These are phyloP conservation scores for Streptopelia turtur DNA, from an alignment of 2,797 vertebrate genomes.

Conservation along the genomic window DNA sequence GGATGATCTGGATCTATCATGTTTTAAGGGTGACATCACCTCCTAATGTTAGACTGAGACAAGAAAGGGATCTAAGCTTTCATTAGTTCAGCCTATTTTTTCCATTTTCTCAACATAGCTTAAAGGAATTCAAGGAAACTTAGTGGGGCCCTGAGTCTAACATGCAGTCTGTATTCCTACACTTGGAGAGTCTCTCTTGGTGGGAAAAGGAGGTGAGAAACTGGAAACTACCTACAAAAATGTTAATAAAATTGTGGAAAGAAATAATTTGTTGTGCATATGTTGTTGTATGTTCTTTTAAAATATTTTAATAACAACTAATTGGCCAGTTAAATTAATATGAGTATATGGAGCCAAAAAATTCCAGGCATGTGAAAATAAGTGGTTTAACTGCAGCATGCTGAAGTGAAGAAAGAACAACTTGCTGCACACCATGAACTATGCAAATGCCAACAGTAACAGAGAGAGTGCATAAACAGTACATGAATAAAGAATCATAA, in stretches of 20 bases:
- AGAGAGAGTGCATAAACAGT: background rate
- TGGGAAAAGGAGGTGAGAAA: conserved; percentile 64
- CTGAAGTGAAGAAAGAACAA: conserved; percentile 41
- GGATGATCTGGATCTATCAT: background rate
- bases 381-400: conserved; percentile 27
- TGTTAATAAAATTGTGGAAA: conserved; percentile 71
- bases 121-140: background rate
- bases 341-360: conserved; percentile 40
- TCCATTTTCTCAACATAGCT: background rate
- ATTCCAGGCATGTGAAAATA: conserved; percentile 60
- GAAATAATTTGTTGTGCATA: conserved; percentile 73
- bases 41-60: background rate
- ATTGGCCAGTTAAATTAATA: conserved; percentile 71
- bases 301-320: conserved; percentile 71
- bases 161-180: background rate
- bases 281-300: conserved; percentile 71
- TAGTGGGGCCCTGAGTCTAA: background rate
- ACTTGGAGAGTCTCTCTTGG: conserved; percentile 15
- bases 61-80: background rate
- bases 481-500: conserved; percentile 42
- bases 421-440: conserved; percentile 13
- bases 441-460: conserved; percentile 45
- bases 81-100: background rate
- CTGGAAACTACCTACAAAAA: conserved; percentile 71
- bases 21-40: background rate